These are phyloP conservation scores for Spheniscus mendiculus DNA, from an alignment of 2,113 vertebrate species.

Conservation along the genomic window DNA sequence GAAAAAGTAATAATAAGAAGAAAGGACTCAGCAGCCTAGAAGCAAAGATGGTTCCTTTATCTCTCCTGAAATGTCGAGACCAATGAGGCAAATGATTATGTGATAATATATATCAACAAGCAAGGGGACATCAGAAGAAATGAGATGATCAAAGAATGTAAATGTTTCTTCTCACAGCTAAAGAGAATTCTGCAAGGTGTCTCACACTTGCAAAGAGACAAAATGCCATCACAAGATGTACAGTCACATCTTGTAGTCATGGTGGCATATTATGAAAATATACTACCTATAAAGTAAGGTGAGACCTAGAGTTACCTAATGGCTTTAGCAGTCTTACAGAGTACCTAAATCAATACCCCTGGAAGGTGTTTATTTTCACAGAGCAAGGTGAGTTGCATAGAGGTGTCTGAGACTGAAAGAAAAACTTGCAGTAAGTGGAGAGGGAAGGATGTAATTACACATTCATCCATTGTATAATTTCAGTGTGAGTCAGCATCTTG, in stretches of 20 bases:
- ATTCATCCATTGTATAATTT: slow-evolving; percentile 42
- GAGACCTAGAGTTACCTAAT: neutral
- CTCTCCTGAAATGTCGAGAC: neutral
- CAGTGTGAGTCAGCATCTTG: slow-evolving; percentile 25
- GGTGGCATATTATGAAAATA: neutral
- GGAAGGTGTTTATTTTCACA: neutral
- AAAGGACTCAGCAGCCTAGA: neutral
- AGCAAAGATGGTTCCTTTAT: neutral
- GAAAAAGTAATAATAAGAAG: neutral
- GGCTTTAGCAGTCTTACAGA: neutral
- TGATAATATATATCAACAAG: neutral
- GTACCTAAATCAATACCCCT: neutral
- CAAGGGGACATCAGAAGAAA: neutral
- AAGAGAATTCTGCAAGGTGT: neutral
- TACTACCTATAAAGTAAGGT: neutral
- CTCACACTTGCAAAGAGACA: neutral
- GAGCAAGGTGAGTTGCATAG: neutral
- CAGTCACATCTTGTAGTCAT: neutral
- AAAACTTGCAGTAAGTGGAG: slow-evolving; percentile 24
- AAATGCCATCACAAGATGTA: neutral
- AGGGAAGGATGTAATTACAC: slow-evolving; percentile 27
- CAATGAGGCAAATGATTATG: neutral
- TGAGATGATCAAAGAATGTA: neutral
- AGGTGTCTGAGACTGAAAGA: neutral
- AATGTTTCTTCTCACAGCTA: neutral